Percentiles rank a stretch among this genome's conserved stretches.
These are phyloP conservation scores for Unio delphinus DNA, from an alignment of 2,888 invertebrate species.

Conservation along the genomic window DNA sequence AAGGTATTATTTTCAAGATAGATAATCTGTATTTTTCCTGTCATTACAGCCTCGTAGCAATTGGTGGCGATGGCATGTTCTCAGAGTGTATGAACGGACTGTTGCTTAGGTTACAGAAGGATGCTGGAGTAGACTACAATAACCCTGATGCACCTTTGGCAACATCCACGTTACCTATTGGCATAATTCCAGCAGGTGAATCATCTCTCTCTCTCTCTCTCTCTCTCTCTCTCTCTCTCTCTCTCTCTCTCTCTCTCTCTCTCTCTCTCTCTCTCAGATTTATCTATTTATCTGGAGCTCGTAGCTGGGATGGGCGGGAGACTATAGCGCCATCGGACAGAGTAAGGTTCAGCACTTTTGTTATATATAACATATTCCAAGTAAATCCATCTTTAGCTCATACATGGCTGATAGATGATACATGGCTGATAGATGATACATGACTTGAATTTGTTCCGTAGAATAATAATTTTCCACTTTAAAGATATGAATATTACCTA, in stretches of 20 bases:
- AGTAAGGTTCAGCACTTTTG: too few species aligned
- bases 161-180: constrained; percentile 48
- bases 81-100: constrained; percentile 58
- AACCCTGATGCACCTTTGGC: constrained; percentile 42
- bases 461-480: too few species aligned
- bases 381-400: too few species aligned
- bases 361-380: too few species aligned
- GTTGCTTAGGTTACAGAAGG: constrained; percentile 36
- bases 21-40: constrained; percentile 3
- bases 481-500: too few species aligned
- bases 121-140: constrained; percentile 42
- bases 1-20: not conserved
- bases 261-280: not conserved
- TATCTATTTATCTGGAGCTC: not conserved
- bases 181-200: constrained; percentile 59
- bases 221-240: not conserved
- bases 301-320: too few species aligned
- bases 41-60: constrained; percentile 50
- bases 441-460: too few species aligned
- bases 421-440: too few species aligned
- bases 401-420: too few species aligned
- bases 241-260: not conserved
- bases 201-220: not conserved
- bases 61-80: constrained; percentile 61
- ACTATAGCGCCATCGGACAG: too few species aligned